Evolutionary conservation across 2,113 vertebrate genomes (phyloP).

Genomic region (Ctenodactylus gundi): DNA sequence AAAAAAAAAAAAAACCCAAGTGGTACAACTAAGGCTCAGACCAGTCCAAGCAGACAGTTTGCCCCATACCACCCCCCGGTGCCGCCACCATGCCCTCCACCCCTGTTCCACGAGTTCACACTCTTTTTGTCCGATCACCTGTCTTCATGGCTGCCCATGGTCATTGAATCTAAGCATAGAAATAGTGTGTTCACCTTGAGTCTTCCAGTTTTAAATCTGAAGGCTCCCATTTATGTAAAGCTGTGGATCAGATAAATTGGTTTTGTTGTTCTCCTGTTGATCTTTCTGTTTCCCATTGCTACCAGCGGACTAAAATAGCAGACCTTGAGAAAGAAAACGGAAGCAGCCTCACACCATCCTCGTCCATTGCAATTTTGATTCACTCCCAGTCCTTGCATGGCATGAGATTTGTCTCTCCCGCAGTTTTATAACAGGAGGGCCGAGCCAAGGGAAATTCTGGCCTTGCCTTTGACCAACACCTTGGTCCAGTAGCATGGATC

Average conservation of each 20-base stretch:
- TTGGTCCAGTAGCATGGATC: accelerated
- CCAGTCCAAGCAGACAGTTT: background rate
- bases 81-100: too few species aligned
- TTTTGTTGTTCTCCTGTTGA: background rate
- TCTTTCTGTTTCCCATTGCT: background rate
- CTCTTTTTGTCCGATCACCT: background rate
- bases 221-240: too few species aligned
- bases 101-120: accelerated
- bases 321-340: background rate
- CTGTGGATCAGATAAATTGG: accelerated
- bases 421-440: background rate
- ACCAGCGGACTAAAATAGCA: background rate
- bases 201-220: accelerated
- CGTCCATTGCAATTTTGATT: background rate
- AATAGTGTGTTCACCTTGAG: background rate
- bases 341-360: accelerated
- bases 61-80: background rate
- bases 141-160: background rate
- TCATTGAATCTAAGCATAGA: too few species aligned
- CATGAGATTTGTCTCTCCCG: background rate
- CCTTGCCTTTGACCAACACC: background rate
- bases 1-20: too few species aligned
- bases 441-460: background rate
- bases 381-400: background rate
- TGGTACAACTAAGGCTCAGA: background rate